Evolutionary conservation across 2,888 invertebrate species (phyloP), one percentile per base, ranked within the genome.

Genomic region (Ctena decussata): DNA sequence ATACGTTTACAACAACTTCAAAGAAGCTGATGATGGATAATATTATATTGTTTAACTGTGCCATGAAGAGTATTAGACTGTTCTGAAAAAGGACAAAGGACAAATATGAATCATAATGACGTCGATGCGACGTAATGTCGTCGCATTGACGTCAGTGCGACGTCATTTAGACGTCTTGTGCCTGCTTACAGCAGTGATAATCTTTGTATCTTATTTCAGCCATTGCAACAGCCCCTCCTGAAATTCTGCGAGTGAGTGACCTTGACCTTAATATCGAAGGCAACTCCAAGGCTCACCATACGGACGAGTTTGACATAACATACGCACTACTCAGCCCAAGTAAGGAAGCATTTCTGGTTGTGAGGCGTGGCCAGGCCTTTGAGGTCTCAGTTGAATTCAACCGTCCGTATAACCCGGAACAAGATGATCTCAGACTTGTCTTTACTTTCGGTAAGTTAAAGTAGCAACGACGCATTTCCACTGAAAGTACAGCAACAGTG

Each of bases 401-500:
- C 93, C 96, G 97, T 88, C 97, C 97, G 21, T 98, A 97, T 95
- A 97, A 97, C 92, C 97, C 97, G 30, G 96, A 96, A 24, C 97
- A 96, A 93, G 98, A 98, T 96, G 98, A 97, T 11, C 96, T 98
- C 69, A 98, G 98, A 53, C 97, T 98, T 91, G 97, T 98, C 80
- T 98, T 98, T 94, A 97, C 91, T 39, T 84, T 85, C 41, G 93
- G 93, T 93, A 46, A 75, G 69, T 80, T 8, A 46, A n/a, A n/a
- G n/a, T n/a, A n/a, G n/a, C n/a, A n/a, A n/a, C n/a, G n/a, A n/a
- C n/a, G n/a, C n/a, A n/a, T n/a, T n/a, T n/a, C n/a, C n/a, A n/a
- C n/a, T n/a, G n/a, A n/a, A n/a, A n/a, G n/a, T n/a, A n/a, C n/a
- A n/a, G n/a, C n/a, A n/a, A n/a, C n/a, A n/a, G n/a, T n/a, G n/a